A percentile compares a stretch with the other conserved stretches of the same genome.
These are phyloP conservation scores for Drosophila limbata DNA, from an alignment of 2,888 invertebrate genomes.

Conservation along the genomic window DNA sequence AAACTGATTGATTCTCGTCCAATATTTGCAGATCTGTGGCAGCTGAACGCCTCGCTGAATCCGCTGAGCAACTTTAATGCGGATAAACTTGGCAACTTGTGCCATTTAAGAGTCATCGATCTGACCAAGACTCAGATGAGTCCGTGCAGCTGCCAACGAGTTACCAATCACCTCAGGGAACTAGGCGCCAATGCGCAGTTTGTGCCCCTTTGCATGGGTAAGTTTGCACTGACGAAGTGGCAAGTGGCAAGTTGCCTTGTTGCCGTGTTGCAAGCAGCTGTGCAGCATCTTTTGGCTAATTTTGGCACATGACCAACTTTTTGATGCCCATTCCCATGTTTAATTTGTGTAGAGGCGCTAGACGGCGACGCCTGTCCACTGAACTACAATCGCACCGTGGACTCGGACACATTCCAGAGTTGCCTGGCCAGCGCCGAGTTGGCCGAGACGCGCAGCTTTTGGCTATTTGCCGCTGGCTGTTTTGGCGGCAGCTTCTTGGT, in stretches of 20 bases:
- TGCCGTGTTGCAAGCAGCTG: slow-evolving; percentile 35
- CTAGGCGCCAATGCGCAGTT: slow-evolving; percentile 77
- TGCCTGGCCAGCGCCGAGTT: slow-evolving; percentile 68
- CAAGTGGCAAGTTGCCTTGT: not conserved
- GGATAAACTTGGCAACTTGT: slow-evolving; percentile 88
- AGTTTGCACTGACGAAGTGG: slow-evolving; percentile 55
- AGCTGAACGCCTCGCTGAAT: slow-evolving; percentile 89
- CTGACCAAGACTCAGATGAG: slow-evolving; percentile 82
- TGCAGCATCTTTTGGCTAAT: slow-evolving; percentile 56
- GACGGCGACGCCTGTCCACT: slow-evolving; percentile 77
- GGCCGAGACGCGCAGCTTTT: slow-evolving; percentile 76
- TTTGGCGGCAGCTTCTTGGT: slow-evolving; percentile 71
- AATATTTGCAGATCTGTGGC: slow-evolving; percentile 84
- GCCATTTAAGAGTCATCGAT: slow-evolving; percentile 88
- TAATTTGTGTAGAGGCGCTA: slow-evolving; percentile 61
- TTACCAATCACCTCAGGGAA: slow-evolving; percentile 78
- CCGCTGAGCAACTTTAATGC: slow-evolving; percentile 85
- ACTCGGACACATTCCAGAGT: slow-evolving; percentile 72
- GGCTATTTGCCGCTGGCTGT: slow-evolving; percentile 77
- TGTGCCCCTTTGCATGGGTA: slow-evolving; percentile 82
- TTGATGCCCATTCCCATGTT: slow-evolving; percentile 28
- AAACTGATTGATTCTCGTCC: not conserved
- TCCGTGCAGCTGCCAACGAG: slow-evolving; percentile 82
- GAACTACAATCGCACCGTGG: slow-evolving; percentile 82
- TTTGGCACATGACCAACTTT: slow-evolving; percentile 70